Evolutionary conservation across 92 coral and sea anemone genomes (phyloP).

Genomic region (Umimayanthus kanabou): DNA sequence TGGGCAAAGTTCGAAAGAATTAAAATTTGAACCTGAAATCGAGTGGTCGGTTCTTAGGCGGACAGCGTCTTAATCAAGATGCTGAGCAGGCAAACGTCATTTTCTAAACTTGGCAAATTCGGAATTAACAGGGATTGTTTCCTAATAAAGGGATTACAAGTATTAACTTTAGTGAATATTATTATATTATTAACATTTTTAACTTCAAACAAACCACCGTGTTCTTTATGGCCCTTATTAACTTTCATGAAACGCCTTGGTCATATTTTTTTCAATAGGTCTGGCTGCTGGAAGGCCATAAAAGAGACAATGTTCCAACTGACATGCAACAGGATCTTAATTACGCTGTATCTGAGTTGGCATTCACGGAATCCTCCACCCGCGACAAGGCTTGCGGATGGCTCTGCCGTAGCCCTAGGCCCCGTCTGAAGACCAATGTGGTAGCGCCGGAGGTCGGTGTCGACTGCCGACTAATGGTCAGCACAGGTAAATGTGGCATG

Average conservation of each 20-base stretch:
- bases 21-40: no score
- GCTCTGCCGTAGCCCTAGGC: slow-evolving; percentile 10
- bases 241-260: background rate
- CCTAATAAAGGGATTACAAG: no score
- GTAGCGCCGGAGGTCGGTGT: slow-evolving; percentile 6
- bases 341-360: background rate
- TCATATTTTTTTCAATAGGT: background rate
- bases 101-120: no score
- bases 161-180: no score
- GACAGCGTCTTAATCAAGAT: no score
- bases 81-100: no score
- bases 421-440: slow-evolving; percentile 10
- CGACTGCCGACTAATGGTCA: slow-evolving; percentile 27
- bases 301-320: background rate
- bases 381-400: background rate
- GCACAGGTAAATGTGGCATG: background rate
- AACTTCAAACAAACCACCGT: no score
- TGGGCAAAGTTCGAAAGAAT: no score
- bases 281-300: background rate
- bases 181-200: no score
- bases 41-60: no score
- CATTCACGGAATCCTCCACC: background rate
- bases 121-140: no score
- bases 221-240: background rate
- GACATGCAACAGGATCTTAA: background rate